These are phyloP conservation scores for Sinopyrophorus schimmeli DNA, from an alignment of 2,888 invertebrate genomes.

Conservation along the genomic window DNA sequence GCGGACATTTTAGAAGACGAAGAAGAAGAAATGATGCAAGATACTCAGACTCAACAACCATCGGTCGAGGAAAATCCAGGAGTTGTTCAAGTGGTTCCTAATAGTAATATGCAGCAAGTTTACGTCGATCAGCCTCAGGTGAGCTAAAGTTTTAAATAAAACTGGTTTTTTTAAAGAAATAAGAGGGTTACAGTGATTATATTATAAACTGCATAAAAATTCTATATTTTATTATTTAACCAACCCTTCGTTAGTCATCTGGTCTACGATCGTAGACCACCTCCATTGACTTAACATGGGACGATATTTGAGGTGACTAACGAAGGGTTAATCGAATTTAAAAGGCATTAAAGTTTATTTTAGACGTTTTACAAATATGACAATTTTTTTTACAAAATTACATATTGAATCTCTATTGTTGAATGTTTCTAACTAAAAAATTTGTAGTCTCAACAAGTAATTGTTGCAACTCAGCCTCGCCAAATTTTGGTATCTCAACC, in stretches of 20 bases:
- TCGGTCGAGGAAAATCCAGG: constrained; percentile 27
- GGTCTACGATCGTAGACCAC: no score
- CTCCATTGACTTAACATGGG: no score
- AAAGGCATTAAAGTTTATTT: background rate
- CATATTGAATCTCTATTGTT: constrained; percentile 9
- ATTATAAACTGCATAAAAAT: no score
- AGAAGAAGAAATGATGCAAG: constrained; percentile 59
- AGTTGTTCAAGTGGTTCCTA: constrained; percentile 36
- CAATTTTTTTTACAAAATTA: constrained; percentile 38
- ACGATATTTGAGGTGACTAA: no score
- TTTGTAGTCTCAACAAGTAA: constrained; percentile 41
- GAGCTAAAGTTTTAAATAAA: no score
- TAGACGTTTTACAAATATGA: background rate
- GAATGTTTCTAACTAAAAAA: constrained; percentile 26
- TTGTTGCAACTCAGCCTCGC: constrained; percentile 54
- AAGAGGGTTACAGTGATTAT: no score
- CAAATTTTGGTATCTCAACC: constrained; percentile 59
- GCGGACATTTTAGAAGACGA: constrained; percentile 85
- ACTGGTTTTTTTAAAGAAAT: no score
- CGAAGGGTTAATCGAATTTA: constrained; percentile 1
- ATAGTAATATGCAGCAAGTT: constrained; percentile 43
- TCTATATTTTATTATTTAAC: no score
- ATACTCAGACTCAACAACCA: constrained; percentile 40
- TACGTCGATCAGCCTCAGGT: constrained; percentile 52
- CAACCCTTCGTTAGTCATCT: no score